Base-by-base conservation (phyloP, 2,888 invertebrate genomes). In the Phlogophora meticulosa region DNA sequence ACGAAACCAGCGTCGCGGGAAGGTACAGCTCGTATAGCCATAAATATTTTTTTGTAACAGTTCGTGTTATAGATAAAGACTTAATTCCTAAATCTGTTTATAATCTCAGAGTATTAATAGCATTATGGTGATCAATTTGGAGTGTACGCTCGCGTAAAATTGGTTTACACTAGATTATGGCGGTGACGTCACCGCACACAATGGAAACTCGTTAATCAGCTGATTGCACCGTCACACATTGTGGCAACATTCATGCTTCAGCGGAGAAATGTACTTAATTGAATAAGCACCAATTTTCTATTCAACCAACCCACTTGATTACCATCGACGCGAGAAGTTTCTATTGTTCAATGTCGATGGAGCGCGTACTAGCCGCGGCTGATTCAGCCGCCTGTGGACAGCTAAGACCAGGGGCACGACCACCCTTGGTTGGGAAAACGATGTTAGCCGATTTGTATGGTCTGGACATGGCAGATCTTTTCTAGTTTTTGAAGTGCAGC, bases 181-280 rank as follows among this genome's bases (percentile, higher is more conserved):
- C 32, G n/a, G 32, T 76, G 53, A 61, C 63, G 66, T 63, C 56
- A 63, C 13, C 9, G 9, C 15, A 60, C 53, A 76, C 83, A 62
- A 71, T 62, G 59, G 45, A 68, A 61, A 55, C 55, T 59, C 38
- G 20, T 67, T 52, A 48, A 45, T 74, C 81, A 76, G 62, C 42
- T 59, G 59, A 57, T 63, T 45, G 51, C 17, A 4, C 15, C 32
- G 61, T 48, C 61, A 59, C 13, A 45, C 9, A 22, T n/a, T 15
- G 51, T 51, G 65, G 62, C 76, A 59, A 49, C 15, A 48, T 63
- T 65, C 32, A 17, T 4, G 49, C 7, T 57, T 40, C 15, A 40
- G 7, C 9, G 72, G 45, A 46, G 42, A 56, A 45, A 42, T 20
- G 36, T 34, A n/a, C 17, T 32, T 38, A 1, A 45, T 45, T 32